These are phyloP conservation scores for Notodonta dromedarius DNA, from an alignment of 2,888 invertebrate species.

Conservation along the genomic window DNA sequence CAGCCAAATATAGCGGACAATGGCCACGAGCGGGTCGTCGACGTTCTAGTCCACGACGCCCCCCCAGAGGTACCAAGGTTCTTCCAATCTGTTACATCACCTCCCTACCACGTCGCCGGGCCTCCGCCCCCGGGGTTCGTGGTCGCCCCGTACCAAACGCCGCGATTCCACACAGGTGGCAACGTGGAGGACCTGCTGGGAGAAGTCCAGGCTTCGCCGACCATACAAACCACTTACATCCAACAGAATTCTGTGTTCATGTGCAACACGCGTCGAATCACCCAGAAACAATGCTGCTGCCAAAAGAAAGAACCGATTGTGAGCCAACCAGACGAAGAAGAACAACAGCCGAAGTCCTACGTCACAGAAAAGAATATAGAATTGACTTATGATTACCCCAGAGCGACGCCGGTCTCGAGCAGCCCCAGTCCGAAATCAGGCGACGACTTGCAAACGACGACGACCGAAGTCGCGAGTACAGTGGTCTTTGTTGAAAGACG, in stretches of 20 bases:
- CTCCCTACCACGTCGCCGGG: constrained; percentile 64
- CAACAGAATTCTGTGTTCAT: constrained; percentile 80
- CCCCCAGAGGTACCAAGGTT: constrained; percentile 70
- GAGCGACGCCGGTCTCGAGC: constrained; percentile 68
- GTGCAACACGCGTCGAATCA: constrained; percentile 75
- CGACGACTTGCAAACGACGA: constrained; percentile 70
- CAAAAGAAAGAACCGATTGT: constrained; percentile 56
- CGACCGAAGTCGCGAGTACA: constrained; percentile 81
- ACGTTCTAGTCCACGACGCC: constrained; percentile 77
- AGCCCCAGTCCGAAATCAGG: constrained; percentile 65
- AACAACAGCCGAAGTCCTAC: constrained; percentile 64
- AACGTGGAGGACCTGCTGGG: constrained; percentile 88
- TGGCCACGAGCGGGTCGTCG: constrained; percentile 68
- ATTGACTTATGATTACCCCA: constrained; percentile 78
- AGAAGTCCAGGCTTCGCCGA: constrained; percentile 85
- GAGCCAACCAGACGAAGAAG: constrained; percentile 37
- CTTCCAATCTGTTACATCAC: constrained; percentile 74
- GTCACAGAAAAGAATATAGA: constrained; percentile 82
- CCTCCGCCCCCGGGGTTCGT: constrained; percentile 76
- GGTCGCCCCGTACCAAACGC: constrained; percentile 68
- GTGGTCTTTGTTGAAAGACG: constrained; percentile 79
- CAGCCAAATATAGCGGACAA: constrained; percentile 61
- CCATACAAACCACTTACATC: constrained; percentile 74
- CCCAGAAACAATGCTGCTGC: constrained; percentile 74
- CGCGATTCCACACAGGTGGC: constrained; percentile 83